Conservation (phyloP, 2,113 vertebrate species). For the Pseudois nayaur region DNA sequence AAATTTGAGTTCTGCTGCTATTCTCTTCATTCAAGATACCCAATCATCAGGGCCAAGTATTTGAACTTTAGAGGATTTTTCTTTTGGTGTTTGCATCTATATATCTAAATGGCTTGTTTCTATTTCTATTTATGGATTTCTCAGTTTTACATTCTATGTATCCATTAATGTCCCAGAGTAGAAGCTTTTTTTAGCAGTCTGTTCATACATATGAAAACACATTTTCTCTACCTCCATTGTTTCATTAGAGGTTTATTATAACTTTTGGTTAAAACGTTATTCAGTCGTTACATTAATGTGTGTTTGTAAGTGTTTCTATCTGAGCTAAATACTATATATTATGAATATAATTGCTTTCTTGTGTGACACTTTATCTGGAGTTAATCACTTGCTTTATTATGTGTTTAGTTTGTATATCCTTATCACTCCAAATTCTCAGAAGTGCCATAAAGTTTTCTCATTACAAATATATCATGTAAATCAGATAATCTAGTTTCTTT, state of each 20-base stretch:
- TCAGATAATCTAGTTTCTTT: background rate
- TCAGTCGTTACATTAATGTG: background rate
- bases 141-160: background rate
- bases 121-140: background rate
- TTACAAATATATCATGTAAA: background rate
- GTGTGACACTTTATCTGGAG: background rate
- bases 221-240: background rate
- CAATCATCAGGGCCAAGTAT: background rate
- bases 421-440: background rate
- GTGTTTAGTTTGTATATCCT: background rate
- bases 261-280: background rate
- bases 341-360: background rate
- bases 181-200: background rate
- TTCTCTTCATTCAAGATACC: background rate
- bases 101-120: background rate
- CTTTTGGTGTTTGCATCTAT: background rate
- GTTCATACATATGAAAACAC: background rate
- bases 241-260: background rate
- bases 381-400: background rate
- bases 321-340: background rate
- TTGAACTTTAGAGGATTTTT: background rate
- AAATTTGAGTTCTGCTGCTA: background rate
- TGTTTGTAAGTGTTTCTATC: background rate
- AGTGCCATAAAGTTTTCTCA: background rate
- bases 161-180: background rate